Evolutionary conservation across 2,888 invertebrate species (phyloP).

Genomic region (Hypercompe scribonia): DNA sequence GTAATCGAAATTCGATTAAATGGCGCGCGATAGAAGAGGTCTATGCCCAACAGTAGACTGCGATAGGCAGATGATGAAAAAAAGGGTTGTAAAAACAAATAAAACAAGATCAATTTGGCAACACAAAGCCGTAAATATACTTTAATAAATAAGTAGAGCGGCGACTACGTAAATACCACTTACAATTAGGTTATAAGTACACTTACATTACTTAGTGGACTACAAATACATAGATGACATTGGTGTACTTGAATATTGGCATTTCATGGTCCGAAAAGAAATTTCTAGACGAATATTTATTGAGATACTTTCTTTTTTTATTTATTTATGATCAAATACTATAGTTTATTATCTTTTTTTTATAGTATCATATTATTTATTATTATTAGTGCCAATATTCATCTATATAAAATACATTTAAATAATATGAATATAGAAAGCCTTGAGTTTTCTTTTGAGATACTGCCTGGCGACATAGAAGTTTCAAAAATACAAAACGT

Average conservation of each 20-base stretch:
- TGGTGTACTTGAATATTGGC: neutral
- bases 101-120: conserved; percentile 42
- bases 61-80: too few species aligned
- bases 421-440: neutral
- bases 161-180: conserved; percentile 43
- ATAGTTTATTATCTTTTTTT: too few species aligned
- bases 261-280: neutral
- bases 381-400: neutral
- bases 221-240: neutral
- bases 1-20: too few species aligned
- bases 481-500: neutral
- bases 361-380: neutral
- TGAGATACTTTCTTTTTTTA: too few species aligned
- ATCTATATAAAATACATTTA: neutral
- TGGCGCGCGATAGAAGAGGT: too few species aligned
- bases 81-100: conserved; percentile 26
- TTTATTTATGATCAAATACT: too few species aligned
- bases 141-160: conserved; percentile 47
- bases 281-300: neutral
- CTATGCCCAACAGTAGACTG: too few species aligned
- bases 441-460: neutral
- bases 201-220: conserved; percentile 9
- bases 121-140: conserved; percentile 60
- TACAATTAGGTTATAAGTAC: conserved; percentile 35
- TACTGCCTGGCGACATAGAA: neutral